A percentile compares a stretch with the other conserved stretches of the same genome.
These are phyloP conservation scores for Caenorhabditis macrosperma DNA, from an alignment of 2,888 invertebrate genomes.

Conservation along the genomic window DNA sequence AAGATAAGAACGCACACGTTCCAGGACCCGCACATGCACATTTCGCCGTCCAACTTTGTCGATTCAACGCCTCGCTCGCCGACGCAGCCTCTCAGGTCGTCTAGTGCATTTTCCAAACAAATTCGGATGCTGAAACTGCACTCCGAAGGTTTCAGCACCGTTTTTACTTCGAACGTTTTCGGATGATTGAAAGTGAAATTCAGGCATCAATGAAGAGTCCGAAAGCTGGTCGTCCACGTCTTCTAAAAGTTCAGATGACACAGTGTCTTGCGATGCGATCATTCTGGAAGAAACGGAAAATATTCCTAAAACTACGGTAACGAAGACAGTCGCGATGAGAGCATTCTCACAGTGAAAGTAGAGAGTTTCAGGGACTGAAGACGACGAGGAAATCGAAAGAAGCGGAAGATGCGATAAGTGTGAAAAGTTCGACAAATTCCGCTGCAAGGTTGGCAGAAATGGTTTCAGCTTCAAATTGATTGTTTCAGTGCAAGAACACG, in stretches of 20 bases:
- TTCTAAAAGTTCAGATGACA: conserved; percentile 24
- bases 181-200: conserved; percentile 10
- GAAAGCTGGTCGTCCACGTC: conserved; percentile 39
- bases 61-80: conserved; percentile 20
- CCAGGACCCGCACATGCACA: not conserved
- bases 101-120: conserved; percentile 43
- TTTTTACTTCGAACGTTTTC: not conserved
- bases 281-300: conserved; percentile 7
- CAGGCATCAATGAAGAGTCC: conserved; percentile 40
- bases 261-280: not conserved
- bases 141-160: conserved; percentile 41
- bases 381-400: conserved; percentile 53
- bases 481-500: conserved; percentile 29
- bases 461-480: not conserved
- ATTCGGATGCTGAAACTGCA: conserved; percentile 43
- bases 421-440: not conserved
- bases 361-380: too few species aligned
- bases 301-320: not conserved
- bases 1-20: not conserved
- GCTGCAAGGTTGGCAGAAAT: too few species aligned
- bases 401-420: conserved; percentile 48
- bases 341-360: too few species aligned
- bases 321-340: too few species aligned
- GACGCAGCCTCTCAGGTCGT: conserved; percentile 38
- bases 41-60: conserved; percentile 4